Percentiles rank a stretch among this genome's conserved stretches.
These are phyloP conservation scores for Calyptomena viridis DNA, from an alignment of 2,113 vertebrate species.

Conservation along the genomic window DNA sequence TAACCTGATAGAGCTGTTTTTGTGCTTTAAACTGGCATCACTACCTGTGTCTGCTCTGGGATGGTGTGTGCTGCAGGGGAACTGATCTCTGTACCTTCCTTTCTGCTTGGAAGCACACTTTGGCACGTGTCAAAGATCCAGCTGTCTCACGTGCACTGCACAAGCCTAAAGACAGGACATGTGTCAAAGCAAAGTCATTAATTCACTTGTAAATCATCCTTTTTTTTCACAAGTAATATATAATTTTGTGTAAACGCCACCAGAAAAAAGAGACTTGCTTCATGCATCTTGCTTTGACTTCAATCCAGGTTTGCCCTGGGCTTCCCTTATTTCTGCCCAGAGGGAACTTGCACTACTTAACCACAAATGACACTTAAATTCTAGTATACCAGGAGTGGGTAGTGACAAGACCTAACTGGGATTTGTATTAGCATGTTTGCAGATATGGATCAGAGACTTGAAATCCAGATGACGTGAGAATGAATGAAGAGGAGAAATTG, in stretches of 20 bases:
- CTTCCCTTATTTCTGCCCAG: background rate
- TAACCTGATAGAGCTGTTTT: accelerated
- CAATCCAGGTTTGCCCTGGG: background rate
- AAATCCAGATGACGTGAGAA: background rate
- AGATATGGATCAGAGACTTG: background rate
- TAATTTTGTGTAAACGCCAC: background rate
- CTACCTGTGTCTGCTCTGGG: background rate
- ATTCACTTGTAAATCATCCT: background rate
- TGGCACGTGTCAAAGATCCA: background rate
- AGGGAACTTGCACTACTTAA: background rate
- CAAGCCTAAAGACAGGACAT: accelerated
- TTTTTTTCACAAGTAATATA: background rate
- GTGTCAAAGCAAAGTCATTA: background rate
- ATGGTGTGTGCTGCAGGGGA: background rate
- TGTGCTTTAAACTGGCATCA: background rate
- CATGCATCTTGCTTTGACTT: background rate
- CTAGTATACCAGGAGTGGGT: background rate
- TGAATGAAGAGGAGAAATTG: constrained; percentile 35
- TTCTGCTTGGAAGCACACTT: background rate
- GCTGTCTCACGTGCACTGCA: background rate
- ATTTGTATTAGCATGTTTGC: constrained; percentile 3
- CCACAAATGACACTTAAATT: background rate
- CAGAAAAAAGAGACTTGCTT: background rate
- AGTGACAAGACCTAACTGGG: background rate
- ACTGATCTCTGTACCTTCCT: background rate